These are phyloP conservation scores for Chelonoidis abingdonii DNA, from an alignment of 2,113 vertebrate species.

Conservation along the genomic window DNA sequence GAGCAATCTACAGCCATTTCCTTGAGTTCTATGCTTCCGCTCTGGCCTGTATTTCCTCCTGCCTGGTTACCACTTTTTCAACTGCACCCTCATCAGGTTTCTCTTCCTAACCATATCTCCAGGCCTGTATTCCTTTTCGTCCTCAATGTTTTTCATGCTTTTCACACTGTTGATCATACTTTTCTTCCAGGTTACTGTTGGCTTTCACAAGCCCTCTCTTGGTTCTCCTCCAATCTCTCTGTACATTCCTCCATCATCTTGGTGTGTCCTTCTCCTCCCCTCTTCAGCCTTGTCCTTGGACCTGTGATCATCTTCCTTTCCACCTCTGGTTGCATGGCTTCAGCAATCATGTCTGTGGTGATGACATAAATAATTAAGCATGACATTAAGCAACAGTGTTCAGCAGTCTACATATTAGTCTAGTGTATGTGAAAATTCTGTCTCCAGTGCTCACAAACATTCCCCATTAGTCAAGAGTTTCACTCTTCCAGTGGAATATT, in stretches of 20 bases:
- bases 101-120: neutral
- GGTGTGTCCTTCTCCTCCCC: neutral
- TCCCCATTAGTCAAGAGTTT: neutral
- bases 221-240: neutral
- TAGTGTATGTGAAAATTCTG: neutral
- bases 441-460: neutral
- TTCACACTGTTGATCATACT: rapidly evolving
- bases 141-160: neutral
- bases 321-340: too few species aligned
- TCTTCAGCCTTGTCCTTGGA: neutral
- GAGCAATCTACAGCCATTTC: neutral
- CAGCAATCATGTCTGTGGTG: neutral
- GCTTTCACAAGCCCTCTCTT: neutral
- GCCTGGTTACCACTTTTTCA: neutral
- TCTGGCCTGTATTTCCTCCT: neutral
- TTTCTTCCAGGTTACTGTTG: neutral
- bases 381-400: neutral
- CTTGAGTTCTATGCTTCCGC: neutral
- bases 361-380: neutral
- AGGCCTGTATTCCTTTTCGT: neutral
- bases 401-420: neutral
- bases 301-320: too few species aligned
- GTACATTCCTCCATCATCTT: neutral
- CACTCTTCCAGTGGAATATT: neutral
- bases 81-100: neutral